These are phyloP conservation scores for Petrolisthes manimaculis DNA, from an alignment of 2,888 invertebrate genomes.

Conservation along the genomic window DNA sequence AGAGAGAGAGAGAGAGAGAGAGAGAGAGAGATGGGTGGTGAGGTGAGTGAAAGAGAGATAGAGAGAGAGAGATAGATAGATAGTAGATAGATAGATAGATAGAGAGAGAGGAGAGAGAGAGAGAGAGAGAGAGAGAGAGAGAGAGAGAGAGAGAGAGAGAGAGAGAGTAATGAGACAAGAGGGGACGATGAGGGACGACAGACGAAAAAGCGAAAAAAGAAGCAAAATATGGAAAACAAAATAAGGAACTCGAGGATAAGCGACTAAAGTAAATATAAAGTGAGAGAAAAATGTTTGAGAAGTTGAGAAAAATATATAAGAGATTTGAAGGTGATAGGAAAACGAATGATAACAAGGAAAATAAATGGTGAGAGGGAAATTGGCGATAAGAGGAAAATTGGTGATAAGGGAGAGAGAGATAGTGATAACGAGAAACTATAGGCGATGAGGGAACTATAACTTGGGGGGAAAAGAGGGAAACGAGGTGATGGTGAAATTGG, in stretches of 20 bases:
- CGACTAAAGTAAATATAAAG: neutral
- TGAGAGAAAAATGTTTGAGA: neutral
- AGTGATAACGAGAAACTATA: neutral
- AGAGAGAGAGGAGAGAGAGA: neutral
- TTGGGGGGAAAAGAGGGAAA: neutral
- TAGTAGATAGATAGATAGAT: neutral
- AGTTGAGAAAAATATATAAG: neutral
- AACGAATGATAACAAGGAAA: no score
- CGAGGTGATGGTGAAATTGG: neutral
- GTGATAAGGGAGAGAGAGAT: neutral
- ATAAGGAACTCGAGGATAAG: neutral
- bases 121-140: neutral
- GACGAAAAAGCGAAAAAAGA: neutral
- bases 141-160: slow-evolving; percentile 7
- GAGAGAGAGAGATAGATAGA: neutral
- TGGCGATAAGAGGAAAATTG: neutral
- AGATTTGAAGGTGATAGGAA: neutral
- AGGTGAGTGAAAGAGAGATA: neutral
- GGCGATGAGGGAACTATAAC: neutral
- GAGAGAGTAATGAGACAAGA: neutral
- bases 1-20: slow-evolving; percentile 6
- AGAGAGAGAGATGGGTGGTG: neutral
- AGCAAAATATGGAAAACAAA: neutral
- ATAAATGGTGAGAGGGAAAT: no score
- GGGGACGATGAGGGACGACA: neutral